A percentile compares a stretch with the other conserved stretches of the same genome.
Evolutionary conservation across 2,113 vertebrate genomes (phyloP).

Genomic region (Silurus asotus): DNA sequence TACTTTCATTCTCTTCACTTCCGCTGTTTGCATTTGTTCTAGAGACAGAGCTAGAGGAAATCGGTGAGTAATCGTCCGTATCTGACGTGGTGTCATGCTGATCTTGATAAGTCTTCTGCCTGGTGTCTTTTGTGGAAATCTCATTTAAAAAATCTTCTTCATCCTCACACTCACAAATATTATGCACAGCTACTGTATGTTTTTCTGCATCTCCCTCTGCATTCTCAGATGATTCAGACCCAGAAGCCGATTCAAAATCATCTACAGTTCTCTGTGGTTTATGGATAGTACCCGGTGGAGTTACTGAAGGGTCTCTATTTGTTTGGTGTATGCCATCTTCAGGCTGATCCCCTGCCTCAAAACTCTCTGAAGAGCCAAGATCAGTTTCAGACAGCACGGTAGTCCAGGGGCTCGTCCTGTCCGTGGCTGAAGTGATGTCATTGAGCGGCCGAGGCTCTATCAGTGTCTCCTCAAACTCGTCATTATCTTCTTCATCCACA

Average conservation of each 20-base stretch:
- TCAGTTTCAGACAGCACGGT: conserved; percentile 82
- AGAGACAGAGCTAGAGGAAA: conserved; percentile 23
- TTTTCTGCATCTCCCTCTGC: conserved; percentile 40
- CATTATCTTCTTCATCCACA: conserved; percentile 63
- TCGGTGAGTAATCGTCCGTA: conserved; percentile 27
- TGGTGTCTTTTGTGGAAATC: conserved; percentile 23
- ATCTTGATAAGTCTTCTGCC: neutral
- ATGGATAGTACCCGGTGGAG: neutral
- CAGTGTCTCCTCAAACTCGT: conserved; percentile 87
- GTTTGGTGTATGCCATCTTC: conserved; percentile 27
- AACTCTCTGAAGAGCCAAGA: conserved; percentile 60
- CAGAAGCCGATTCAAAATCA: conserved; percentile 40
- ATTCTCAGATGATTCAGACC: conserved; percentile 36
- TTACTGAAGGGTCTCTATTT: neutral
- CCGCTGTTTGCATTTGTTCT: neutral
- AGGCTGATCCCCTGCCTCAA: conserved; percentile 33
- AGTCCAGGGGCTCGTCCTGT: conserved; percentile 92
- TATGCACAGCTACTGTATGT: conserved; percentile 15
- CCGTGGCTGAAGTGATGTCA: conserved; percentile 83
- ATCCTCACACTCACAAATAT: neutral
- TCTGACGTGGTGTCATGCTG: conserved; percentile 18
- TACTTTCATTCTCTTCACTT: conserved; percentile 29
- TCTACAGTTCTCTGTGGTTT: conserved; percentile 5
- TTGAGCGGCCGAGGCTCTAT: conserved; percentile 85
- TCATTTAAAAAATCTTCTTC: conserved; percentile 1